These are phyloP conservation scores for Caranx melampygus DNA, from an alignment of 2,113 vertebrate genomes.

Conservation along the genomic window DNA sequence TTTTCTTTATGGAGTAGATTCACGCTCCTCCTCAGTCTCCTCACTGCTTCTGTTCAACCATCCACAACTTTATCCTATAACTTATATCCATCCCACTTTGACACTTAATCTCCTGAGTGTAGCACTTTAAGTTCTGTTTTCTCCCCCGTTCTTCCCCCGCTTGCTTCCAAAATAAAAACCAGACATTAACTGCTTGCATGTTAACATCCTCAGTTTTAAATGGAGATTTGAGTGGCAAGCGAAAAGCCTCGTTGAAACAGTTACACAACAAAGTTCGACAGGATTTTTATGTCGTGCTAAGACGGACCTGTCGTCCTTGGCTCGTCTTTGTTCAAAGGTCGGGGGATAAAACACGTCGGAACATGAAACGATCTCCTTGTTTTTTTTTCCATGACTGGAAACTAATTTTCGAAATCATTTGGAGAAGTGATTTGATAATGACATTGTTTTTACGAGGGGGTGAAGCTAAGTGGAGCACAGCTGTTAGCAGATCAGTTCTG, in stretches of 20 bases:
- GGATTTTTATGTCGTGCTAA: neutral
- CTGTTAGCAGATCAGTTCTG: neutral
- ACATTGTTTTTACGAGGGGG: neutral
- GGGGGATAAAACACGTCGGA: too few relatives aligned
- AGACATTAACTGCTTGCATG: neutral
- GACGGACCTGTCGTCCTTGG: too few relatives aligned
- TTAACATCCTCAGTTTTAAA: neutral
- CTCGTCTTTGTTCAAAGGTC: too few relatives aligned
- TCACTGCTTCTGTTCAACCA: neutral
- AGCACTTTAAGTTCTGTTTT: neutral
- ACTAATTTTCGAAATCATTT: neutral
- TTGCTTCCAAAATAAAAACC: conserved; percentile 11
- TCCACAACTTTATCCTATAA: neutral
- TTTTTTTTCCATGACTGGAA: neutral
- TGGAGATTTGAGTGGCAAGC: neutral
- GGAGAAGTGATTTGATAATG: neutral
- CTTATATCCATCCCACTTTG: too few relatives aligned
- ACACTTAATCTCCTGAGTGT: neutral
- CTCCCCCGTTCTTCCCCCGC: neutral
- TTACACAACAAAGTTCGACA: neutral
- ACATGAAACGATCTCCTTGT: neutral
- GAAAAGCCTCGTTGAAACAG: neutral
- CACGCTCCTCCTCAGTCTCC: neutral
- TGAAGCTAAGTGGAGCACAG: neutral
- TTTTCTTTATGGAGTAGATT: conserved; percentile 37